phyloP scores from a whole-genome alignment of 1,140 invertebrate species.

The Scaptomyza pallida region DNA sequence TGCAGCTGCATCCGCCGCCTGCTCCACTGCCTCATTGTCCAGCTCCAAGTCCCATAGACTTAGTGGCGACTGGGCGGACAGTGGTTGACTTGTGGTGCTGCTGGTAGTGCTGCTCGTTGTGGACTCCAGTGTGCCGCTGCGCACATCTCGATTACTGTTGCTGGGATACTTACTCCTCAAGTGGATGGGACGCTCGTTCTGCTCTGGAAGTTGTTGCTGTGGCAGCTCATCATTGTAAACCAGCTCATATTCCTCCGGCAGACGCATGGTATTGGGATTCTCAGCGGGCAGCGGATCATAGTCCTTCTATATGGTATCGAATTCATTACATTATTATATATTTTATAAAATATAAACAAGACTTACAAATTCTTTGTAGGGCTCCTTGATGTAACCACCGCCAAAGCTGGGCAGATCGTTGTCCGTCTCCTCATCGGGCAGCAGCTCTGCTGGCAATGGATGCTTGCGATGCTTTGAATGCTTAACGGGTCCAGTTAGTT shows the following conservation, averaged over 20 bases:
- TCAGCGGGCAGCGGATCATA: slow-evolving; percentile 52
- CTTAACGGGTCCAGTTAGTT: slow-evolving; percentile 18
- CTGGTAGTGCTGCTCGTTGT: slow-evolving; percentile 22
- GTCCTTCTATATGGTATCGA: slow-evolving; percentile 51
- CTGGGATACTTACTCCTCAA: slow-evolving; percentile 77
- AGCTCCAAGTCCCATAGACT: slow-evolving; percentile 82
- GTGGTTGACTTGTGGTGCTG: slow-evolving; percentile 48
- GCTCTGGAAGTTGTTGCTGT: slow-evolving; percentile 49
- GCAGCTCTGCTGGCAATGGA: slow-evolving; percentile 54
- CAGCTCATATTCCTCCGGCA: slow-evolving; percentile 67
- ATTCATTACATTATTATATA: not conserved
- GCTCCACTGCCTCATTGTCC: slow-evolving; percentile 76
- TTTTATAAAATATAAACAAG: not conserved
- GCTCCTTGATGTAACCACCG: slow-evolving; percentile 53
- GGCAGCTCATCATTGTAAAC: slow-evolving; percentile 71
- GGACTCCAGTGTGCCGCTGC: slow-evolving; percentile 61
- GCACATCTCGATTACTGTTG: slow-evolving; percentile 70
- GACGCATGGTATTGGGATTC: slow-evolving; percentile 50
- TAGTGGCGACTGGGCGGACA: slow-evolving; percentile 58
- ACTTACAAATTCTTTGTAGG: slow-evolving; percentile 68
- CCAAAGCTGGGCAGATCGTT: slow-evolving; percentile 62
- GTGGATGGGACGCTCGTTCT: slow-evolving; percentile 74
- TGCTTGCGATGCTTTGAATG: slow-evolving; percentile 59
- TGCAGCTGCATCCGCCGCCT: slow-evolving; percentile 42
- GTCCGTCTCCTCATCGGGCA: slow-evolving; percentile 49